Evolutionary conservation across 2,888 invertebrate species (phyloP), one percentile per base, ranked within the genome.

Genomic region (Acanthosepion lycidas): DNA sequence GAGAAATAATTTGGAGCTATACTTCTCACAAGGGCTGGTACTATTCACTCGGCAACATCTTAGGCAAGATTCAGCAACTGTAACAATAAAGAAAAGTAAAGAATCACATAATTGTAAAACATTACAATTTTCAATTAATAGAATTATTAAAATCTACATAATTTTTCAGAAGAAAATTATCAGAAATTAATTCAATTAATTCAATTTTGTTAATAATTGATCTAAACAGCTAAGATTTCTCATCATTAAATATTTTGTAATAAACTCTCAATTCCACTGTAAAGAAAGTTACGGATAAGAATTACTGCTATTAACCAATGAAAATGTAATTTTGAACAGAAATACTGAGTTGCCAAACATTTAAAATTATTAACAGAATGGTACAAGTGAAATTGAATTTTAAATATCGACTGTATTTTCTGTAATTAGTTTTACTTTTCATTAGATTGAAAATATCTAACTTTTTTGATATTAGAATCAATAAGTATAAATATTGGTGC

Each of bases 21-120:
- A 95, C 8, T 95, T 95, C 28, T 55, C 48, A 95, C 96, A 96
- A 6, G 94, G 93, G 33, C 91, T 55, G 23, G 78, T 78, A 15
- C 94, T 92, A 48, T 93, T 94, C 6, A 93, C 95, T 94, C 96
- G 95, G 96, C 99, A 99, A 97, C 99, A 99, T 94, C 99, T 98
- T 97, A 98, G 99, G 97, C 99, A 99, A 9, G 99, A 99, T 97
- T 99, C 98, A 95, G 98, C 98, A 97, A 99, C 99, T 99, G 97
- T n/a, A 98, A 98, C 96, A 95, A 95, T 55, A 42, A 92, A 78
- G 28, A 93, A n/a, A 78, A 78, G 78, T 0, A 6, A 59, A 18
- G 5, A n/a, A n/a, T 78, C 6, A 55, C 9, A 78, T 33, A 78
- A 15, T n/a, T 33, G n/a, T 78, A 78, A 78, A n/a, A n/a, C 15